Percentiles rank a stretch among this genome's conserved stretches.
Conservation (phyloP, 2,797 vertebrate genomes). For the Epinephelus malabaricus region DNA sequence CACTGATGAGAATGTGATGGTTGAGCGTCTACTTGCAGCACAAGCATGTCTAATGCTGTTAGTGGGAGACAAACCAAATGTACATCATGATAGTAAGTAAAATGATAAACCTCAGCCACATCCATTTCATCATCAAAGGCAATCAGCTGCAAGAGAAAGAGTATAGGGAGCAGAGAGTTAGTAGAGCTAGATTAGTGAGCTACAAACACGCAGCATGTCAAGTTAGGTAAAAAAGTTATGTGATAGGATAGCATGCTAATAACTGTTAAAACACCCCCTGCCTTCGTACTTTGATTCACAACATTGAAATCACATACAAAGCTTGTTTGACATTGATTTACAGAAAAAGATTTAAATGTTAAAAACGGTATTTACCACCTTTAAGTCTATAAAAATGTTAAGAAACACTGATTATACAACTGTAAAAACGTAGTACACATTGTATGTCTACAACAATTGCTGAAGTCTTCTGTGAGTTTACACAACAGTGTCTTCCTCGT, state of each 20-base stretch:
- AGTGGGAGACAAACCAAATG: slow-evolving; percentile 60
- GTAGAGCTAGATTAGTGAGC: slow-evolving; percentile 77
- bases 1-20: slow-evolving; percentile 55
- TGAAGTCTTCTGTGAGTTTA: not conserved
- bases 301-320: not conserved
- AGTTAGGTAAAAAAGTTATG: slow-evolving; percentile 51
- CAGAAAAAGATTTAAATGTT: not conserved
- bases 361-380: not conserved
- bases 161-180: slow-evolving; percentile 87
- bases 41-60: slow-evolving; percentile 63
- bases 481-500: too few species aligned
- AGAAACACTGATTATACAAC: not conserved
- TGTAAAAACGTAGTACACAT: not conserved
- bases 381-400: not conserved
- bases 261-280: not conserved
- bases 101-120: slow-evolving; percentile 95
- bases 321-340: not conserved
- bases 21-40: slow-evolving; percentile 55
- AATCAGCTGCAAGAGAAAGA: slow-evolving; percentile 91
- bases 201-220: slow-evolving; percentile 33
- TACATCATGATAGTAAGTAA: slow-evolving; percentile 73
- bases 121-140: slow-evolving; percentile 98
- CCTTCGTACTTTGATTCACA: slow-evolving; percentile 1
- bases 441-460: not conserved
- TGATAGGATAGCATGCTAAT: slow-evolving; percentile 12